phyloP scores from a whole-genome alignment of 2,113 vertebrate genomes.

The Chaenocephalus aceratus region DNA sequence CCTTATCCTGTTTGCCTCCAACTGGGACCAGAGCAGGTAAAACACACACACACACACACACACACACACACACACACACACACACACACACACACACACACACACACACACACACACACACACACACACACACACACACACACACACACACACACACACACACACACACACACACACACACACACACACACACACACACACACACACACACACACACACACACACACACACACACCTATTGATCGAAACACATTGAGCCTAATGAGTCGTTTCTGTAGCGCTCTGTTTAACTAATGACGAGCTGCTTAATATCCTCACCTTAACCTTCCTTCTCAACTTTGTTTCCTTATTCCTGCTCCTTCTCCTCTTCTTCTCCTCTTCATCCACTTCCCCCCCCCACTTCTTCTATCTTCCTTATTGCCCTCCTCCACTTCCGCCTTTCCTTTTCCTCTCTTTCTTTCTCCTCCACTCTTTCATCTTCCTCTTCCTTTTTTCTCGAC shows the following conservation, averaged over 20 bases:
- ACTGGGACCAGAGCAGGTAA: constrained; percentile 99
- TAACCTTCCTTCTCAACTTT: too few species aligned
- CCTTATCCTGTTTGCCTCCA: constrained; percentile 96
- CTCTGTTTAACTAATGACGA: constrained; percentile 28
- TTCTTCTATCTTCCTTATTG: not conserved
- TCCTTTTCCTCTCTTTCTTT: not conserved
- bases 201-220: too few species aligned
- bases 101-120: not conserved
- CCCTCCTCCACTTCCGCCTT: too few species aligned
- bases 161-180: too few species aligned
- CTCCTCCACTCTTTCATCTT: too few species aligned
- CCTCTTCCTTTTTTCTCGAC: not conserved
- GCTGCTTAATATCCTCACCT: not conserved
- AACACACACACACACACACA: constrained; percentile 14
- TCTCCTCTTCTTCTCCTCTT: too few species aligned
- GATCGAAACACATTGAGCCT: constrained; percentile 25
- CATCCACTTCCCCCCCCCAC: too few species aligned
- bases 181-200: too few species aligned
- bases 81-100: not conserved
- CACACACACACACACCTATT: constrained; percentile 1
- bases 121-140: not conserved
- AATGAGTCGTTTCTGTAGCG: constrained; percentile 29
- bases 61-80: constrained; percentile 22
- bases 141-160: too few species aligned
- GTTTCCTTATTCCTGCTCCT: too few species aligned